A percentile compares a stretch with the other conserved stretches of the same genome.
Evolutionary conservation across 2,113 vertebrate genomes (phyloP).

Genomic region (Alectura lathami): DNA sequence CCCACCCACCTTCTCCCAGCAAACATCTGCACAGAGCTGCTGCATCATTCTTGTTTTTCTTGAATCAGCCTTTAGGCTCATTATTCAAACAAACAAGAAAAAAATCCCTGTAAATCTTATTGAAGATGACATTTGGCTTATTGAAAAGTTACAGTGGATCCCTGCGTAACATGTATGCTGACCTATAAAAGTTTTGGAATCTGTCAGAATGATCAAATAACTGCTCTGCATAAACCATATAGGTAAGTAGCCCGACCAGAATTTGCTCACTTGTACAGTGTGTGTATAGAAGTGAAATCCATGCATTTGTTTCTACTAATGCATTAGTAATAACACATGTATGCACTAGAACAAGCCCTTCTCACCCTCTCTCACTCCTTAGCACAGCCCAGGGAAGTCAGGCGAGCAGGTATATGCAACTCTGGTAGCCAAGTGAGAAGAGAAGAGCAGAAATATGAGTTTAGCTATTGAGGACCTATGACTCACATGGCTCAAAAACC

Average conservation of each 20-base stretch:
- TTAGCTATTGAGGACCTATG: background rate
- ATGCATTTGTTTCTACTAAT: fast-evolving
- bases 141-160: background rate
- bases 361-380: background rate
- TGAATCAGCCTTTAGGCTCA: background rate
- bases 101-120: background rate
- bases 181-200: background rate
- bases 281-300: background rate
- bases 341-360: background rate
- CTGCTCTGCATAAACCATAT: background rate
- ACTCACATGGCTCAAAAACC: background rate
- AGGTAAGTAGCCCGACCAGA: background rate
- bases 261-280: background rate
- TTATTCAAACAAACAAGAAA: background rate
- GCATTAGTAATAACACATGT: background rate
- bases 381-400: background rate
- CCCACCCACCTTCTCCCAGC: background rate
- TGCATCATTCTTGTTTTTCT: background rate
- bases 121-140: background rate
- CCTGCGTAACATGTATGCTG: fast-evolving
- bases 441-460: background rate
- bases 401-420: background rate
- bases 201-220: background rate
- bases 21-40: background rate
- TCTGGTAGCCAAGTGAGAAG: background rate